A percentile compares a stretch with the other conserved stretches of the same genome.
Evolutionary conservation across 2,113 vertebrate genomes (phyloP).

Genomic region (Suricata suricatta): DNA sequence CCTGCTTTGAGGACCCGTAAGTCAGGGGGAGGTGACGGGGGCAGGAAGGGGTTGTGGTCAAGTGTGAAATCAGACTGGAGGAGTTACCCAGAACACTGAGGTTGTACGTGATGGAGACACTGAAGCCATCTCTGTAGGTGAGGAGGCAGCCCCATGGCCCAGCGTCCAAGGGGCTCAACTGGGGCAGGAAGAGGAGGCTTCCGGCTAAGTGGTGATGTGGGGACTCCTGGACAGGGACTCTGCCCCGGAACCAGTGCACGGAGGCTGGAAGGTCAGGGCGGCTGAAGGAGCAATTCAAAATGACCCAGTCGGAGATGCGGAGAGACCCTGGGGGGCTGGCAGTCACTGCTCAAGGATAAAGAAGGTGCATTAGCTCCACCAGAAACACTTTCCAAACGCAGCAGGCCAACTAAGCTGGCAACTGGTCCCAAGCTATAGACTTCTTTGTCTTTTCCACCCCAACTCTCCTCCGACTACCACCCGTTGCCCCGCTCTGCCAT

Average conservation of each 20-base stretch:
- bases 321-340: conserved; percentile 68
- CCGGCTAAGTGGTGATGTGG: conserved; percentile 34
- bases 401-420: not conserved
- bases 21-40: not conserved
- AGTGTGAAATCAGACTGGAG: not conserved
- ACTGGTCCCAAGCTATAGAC: not conserved
- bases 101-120: conserved; percentile 59
- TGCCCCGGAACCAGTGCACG: conserved; percentile 76
- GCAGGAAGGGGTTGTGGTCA: conserved; percentile 56
- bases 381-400: not conserved
- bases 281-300: conserved; percentile 84
- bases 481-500: not conserved
- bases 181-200: conserved; percentile 72
- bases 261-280: conserved; percentile 76
- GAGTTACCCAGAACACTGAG: conserved; percentile 83
- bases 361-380: not conserved
- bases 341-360: conserved; percentile 74
- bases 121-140: conserved; percentile 79
- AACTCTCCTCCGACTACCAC: not conserved
- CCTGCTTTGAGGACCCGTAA: not conserved
- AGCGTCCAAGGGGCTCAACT: conserved; percentile 61
- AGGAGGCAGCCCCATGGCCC: conserved; percentile 84
- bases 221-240: conserved; percentile 34
- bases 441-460: not conserved
- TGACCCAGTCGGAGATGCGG: conserved; percentile 48